phyloP scores from a whole-genome alignment of 2,888 invertebrate genomes.

The Harpagoxenus sublaevis region DNA sequence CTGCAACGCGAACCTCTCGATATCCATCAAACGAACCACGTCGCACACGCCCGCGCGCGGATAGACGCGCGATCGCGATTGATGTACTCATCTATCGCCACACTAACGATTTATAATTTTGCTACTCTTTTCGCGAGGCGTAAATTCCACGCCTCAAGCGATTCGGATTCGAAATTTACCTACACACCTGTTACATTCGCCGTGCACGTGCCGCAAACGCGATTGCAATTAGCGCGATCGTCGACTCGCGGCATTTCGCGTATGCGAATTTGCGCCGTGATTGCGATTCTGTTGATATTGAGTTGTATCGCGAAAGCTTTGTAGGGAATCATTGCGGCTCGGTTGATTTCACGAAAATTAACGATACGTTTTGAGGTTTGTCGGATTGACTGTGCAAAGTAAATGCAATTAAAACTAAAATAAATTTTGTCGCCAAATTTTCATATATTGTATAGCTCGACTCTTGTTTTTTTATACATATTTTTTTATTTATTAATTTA shows the following conservation, averaged over 20 bases:
- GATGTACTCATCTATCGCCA: neutral
- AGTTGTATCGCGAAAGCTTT: conserved; percentile 6
- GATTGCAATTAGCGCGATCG: conserved; percentile 37
- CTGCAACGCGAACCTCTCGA: conserved; percentile 2
- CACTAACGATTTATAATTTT: conserved; percentile 3
- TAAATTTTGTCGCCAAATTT: neutral
- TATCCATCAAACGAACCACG: conserved; percentile 14
- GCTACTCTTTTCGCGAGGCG: neutral
- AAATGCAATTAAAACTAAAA: neutral
- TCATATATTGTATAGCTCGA: neutral
- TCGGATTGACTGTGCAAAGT: neutral
- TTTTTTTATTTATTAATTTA: neutral
- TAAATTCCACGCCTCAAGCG: conserved; percentile 14
- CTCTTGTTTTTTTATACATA: neutral
- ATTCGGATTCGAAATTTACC: neutral
- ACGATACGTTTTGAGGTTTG: conserved; percentile 25
- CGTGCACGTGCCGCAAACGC: neutral
- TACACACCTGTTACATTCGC: neutral
- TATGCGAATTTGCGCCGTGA: neutral
- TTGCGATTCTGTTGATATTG: conserved; percentile 41
- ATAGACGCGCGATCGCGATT: conserved; percentile 18
- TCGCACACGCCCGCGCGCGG: neutral
- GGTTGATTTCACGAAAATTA: conserved; percentile 24
- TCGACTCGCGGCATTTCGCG: conserved; percentile 46
- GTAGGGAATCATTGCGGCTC: conserved; percentile 10